Percentiles rank a stretch among this genome's conserved stretches.
phyloP scores from a whole-genome alignment of 2,888 invertebrate species.

The Sinopyrophorus schimmeli region DNA sequence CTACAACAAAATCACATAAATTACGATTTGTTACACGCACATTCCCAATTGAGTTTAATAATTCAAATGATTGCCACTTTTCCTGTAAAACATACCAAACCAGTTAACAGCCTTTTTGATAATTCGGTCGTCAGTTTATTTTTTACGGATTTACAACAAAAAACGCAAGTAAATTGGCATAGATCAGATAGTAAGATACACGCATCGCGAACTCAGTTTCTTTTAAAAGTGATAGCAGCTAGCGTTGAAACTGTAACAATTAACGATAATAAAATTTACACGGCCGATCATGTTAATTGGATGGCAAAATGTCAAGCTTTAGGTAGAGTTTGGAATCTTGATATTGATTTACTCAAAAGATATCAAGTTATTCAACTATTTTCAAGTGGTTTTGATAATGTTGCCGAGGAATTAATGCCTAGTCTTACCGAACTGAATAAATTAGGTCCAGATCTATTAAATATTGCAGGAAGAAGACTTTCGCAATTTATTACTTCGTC shows the following conservation, averaged over 20 bases:
- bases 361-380: conserved; percentile 72
- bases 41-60: conserved; percentile 77
- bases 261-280: conserved; percentile 58
- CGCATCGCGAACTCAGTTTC: conserved; percentile 69
- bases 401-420: conserved; percentile 66
- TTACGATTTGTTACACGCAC: conserved; percentile 75
- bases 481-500: conserved; percentile 66
- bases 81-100: conserved; percentile 73
- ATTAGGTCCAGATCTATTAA: conserved; percentile 71
- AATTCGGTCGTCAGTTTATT: conserved; percentile 65
- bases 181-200: conserved; percentile 71
- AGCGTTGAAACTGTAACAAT: conserved; percentile 74
- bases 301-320: conserved; percentile 72
- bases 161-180: conserved; percentile 63
- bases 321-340: conserved; percentile 77
- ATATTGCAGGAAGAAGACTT: conserved; percentile 81
- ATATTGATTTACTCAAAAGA: conserved; percentile 71
- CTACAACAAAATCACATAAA: conserved; percentile 75
- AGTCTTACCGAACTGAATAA: conserved; percentile 70
- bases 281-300: conserved; percentile 64
- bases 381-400: conserved; percentile 64
- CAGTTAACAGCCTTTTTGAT: conserved; percentile 76
- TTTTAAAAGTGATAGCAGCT: conserved; percentile 72
- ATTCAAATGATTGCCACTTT: conserved; percentile 80
- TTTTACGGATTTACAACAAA: conserved; percentile 56